Evolutionary conservation across 2,888 invertebrate species (phyloP).

Genomic region (Hetaerina titia): DNA sequence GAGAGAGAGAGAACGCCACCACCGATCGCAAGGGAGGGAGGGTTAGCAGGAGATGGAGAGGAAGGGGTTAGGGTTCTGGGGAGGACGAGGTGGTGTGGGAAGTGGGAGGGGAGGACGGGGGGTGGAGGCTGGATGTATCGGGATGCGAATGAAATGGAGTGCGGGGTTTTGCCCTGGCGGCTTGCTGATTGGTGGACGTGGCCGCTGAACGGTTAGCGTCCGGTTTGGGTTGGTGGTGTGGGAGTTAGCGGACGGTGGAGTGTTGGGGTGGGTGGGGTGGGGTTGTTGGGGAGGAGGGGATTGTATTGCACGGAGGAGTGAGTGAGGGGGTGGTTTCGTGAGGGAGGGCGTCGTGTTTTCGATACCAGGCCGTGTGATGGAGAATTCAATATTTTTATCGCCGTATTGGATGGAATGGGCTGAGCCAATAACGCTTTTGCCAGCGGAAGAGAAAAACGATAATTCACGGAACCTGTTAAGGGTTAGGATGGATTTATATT

Average conservation of each 20-base stretch:
- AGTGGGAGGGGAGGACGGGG: neutral
- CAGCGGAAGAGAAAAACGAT: neutral
- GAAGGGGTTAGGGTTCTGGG: neutral
- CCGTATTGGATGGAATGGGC: slow-evolving; percentile 9
- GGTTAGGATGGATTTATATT: neutral
- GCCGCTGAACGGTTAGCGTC: neutral
- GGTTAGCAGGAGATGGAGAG: neutral
- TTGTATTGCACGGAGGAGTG: neutral
- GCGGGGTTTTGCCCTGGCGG: slow-evolving; percentile 58
- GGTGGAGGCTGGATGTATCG: slow-evolving; percentile 36
- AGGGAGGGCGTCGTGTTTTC: neutral
- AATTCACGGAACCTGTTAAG: neutral
- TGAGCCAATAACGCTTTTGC: neutral
- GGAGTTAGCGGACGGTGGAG: neutral
- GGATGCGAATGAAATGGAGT: slow-evolving; percentile 65
- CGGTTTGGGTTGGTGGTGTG: neutral
- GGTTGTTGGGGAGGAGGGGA: neutral
- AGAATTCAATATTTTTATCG: slow-evolving; percentile 31
- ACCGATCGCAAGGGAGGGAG: slow-evolving; percentile 29
- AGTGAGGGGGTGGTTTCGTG: neutral
- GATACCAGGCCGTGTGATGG: neutral
- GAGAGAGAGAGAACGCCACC: slow-evolving; percentile 9
- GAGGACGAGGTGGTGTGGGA: neutral
- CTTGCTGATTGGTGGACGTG: slow-evolving; percentile 60
- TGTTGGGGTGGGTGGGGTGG: neutral